Evolutionary conservation across 1,140 invertebrate genomes (phyloP).

Genomic region (Arion vulgaris): DNA sequence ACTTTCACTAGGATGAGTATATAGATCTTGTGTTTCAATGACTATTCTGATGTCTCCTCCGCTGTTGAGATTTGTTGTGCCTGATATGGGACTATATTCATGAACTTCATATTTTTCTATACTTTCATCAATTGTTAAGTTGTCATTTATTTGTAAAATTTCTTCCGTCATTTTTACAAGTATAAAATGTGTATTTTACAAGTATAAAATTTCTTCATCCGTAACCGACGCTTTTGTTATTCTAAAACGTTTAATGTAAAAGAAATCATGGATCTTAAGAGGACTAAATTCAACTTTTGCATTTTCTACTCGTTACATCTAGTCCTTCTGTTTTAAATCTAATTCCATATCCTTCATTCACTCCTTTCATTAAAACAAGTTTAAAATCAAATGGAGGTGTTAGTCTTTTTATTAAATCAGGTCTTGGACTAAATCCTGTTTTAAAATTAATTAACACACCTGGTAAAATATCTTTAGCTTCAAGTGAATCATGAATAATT

Average conservation of each 20-base stretch:
- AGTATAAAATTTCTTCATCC: not conserved
- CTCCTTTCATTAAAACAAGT: not conserved
- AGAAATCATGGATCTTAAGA: not conserved
- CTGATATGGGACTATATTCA: not conserved
- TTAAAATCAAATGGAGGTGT: not conserved
- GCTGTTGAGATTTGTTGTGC: not conserved
- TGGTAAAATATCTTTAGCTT: constrained; percentile 6
- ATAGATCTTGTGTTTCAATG: constrained; percentile 10
- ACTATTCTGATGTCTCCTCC: constrained; percentile 11
- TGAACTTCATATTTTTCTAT: constrained; percentile 15
- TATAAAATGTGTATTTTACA: not conserved
- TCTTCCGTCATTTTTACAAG: too few relatives aligned
- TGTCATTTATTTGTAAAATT: not conserved
- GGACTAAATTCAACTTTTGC: not conserved
- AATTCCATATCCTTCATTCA: not conserved
- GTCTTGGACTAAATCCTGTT: not conserved
- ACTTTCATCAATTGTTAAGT: not conserved
- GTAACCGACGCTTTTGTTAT: not conserved
- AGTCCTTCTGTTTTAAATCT: not conserved
- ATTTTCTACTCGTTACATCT: not conserved
- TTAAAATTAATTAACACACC: not conserved
- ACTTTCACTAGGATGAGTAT: constrained; percentile 7
- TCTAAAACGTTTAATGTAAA: not conserved
- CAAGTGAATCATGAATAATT: not conserved
- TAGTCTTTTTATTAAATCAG: too few relatives aligned